phyloP scores from a whole-genome alignment of 2,888 invertebrate species.

The Corbicula japonica region DNA sequence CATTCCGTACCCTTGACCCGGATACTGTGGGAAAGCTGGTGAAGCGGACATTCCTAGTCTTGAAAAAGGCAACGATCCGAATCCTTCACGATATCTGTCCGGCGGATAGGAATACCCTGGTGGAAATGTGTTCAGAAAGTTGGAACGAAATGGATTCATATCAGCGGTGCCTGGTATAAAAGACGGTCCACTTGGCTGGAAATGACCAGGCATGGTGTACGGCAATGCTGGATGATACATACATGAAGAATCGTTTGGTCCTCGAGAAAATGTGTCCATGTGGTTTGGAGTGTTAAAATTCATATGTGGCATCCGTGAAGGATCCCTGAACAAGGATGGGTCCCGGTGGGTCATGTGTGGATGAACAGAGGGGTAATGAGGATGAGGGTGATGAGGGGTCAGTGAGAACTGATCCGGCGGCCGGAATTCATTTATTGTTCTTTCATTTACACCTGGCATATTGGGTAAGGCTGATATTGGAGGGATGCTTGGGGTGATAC shows the following conservation, averaged over 20 bases:
- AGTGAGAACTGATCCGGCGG: constrained; percentile 58
- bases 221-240: constrained; percentile 66
- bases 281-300: constrained; percentile 68
- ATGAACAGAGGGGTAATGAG: constrained; percentile 65
- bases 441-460: constrained; percentile 51
- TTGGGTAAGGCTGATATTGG: constrained; percentile 49
- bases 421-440: constrained; percentile 58
- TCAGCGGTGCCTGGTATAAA: constrained; percentile 70
- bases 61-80: constrained; percentile 63
- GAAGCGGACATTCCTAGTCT: constrained; percentile 63
- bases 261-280: constrained; percentile 64
- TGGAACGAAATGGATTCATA: constrained; percentile 69
- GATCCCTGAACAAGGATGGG: constrained; percentile 71
- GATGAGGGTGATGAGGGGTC: constrained; percentile 63
- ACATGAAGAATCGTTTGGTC: constrained; percentile 67
- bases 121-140: constrained; percentile 68
- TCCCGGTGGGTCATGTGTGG: constrained; percentile 68
- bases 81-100: constrained; percentile 63
- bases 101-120: constrained; percentile 69
- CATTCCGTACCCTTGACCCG: constrained; percentile 59
- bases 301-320: constrained; percentile 63
- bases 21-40: constrained; percentile 61
- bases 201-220: constrained; percentile 62
- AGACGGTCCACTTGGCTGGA: constrained; percentile 68
- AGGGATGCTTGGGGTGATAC: constrained; percentile 48